phyloP scores from a whole-genome alignment of 2,113 vertebrate genomes.

The Eulemur rufifrons region DNA sequence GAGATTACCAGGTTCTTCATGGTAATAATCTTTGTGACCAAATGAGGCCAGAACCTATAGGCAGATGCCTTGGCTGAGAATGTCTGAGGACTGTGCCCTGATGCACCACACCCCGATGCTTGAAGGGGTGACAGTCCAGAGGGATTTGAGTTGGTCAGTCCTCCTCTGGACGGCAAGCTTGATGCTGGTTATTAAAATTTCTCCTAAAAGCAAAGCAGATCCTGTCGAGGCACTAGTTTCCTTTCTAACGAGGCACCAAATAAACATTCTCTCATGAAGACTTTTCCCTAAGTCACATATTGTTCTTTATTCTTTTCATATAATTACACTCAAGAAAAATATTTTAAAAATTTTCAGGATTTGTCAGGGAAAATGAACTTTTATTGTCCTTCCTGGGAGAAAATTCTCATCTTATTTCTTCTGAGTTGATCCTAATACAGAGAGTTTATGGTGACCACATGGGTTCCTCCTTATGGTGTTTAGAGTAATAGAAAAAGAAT shows the following conservation, averaged over 20 bases:
- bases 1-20: not conserved
- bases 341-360: not conserved
- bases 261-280: constrained; percentile 31
- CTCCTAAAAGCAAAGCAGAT: not conserved
- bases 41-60: fast-evolving
- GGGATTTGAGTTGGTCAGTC: fast-evolving
- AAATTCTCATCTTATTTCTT: constrained; percentile 59
- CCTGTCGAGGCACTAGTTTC: not conserved
- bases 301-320: not conserved
- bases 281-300: not conserved
- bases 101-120: fast-evolving
- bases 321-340: constrained; percentile 23
- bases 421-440: constrained; percentile 23
- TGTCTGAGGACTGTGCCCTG: fast-evolving
- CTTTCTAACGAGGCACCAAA: not conserved
- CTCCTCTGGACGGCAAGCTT: not conserved
- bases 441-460: not conserved
- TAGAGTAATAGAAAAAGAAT: constrained; percentile 27
- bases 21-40: not conserved
- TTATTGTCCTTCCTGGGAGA: constrained; percentile 26
- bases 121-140: not conserved
- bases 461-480: not conserved
- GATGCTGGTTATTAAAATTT: not conserved
- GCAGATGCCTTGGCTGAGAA: not conserved
- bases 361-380: constrained; percentile 29